A percentile compares a stretch with the other conserved stretches of the same genome.
phyloP scores from a whole-genome alignment of 1,140 invertebrate species.

The Drosophila yakuba region DNA sequence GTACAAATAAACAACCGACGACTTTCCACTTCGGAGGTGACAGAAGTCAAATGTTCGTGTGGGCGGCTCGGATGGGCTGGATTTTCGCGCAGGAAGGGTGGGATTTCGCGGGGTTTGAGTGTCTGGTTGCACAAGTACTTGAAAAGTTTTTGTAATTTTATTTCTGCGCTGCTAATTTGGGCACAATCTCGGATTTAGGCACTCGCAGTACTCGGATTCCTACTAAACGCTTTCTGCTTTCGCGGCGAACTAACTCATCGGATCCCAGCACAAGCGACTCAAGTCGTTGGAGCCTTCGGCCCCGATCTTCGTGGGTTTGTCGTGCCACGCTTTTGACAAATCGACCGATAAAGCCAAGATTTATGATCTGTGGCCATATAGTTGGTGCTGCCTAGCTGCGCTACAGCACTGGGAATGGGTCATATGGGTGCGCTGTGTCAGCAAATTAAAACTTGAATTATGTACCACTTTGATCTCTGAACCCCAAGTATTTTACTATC shows the following conservation, averaged over 20 bases:
- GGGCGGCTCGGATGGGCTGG: constrained; percentile 15
- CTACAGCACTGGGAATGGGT: constrained; percentile 20
- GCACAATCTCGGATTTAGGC: constrained; percentile 5
- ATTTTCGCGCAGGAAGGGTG: constrained; percentile 19
- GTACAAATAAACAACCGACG: constrained; percentile 51
- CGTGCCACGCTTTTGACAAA: constrained; percentile 79
- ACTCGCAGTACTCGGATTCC: constrained; percentile 30
- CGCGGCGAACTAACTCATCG: constrained; percentile 47
- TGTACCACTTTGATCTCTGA: constrained; percentile 10
- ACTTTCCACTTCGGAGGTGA: constrained; percentile 53
- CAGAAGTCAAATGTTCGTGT: constrained; percentile 53
- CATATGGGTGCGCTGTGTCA: constrained; percentile 20
- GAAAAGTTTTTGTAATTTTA: constrained; percentile 44
- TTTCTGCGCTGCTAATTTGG: constrained; percentile 19
- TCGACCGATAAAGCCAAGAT: constrained; percentile 75
- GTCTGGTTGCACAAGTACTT: constrained; percentile 24
- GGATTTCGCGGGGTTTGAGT: constrained; percentile 4
- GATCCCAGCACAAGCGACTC: constrained; percentile 30
- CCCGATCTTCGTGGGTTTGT: constrained; percentile 40
- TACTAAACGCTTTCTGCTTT: constrained; percentile 27
- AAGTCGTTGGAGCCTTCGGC: constrained; percentile 31
- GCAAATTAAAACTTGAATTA: constrained; percentile 20
- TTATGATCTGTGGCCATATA: constrained; percentile 52
- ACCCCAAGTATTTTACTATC: constrained; percentile 13
- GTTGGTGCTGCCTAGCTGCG: constrained; percentile 15